Conservation (phyloP, 2,888 invertebrate genomes). For the Pollenia griseotomentosa region DNA sequence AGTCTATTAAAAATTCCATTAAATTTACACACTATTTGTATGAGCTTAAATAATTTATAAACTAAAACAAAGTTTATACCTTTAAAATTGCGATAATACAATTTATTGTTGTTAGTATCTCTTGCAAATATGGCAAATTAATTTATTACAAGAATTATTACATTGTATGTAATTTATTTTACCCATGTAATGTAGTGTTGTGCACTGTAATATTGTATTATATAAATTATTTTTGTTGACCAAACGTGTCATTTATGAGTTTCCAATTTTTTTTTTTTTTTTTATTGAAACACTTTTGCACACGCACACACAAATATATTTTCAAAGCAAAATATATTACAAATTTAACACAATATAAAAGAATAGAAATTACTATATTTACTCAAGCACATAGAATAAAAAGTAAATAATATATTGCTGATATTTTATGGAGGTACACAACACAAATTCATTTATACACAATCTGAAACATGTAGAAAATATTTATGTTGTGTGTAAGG, state of each 20-base stretch:
- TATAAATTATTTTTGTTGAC: conserved; percentile 29
- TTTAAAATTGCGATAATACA: no score
- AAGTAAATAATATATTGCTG: conserved; percentile 35
- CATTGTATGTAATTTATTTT: conserved; percentile 15
- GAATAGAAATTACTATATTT: conserved; percentile 7
- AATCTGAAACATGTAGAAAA: not conserved
- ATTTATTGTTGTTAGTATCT: not conserved
- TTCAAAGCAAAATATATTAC: conserved; percentile 30
- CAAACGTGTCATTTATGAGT: conserved; percentile 48
- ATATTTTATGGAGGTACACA: not conserved
- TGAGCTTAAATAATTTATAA: not conserved
- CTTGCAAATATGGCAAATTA: conserved; percentile 19
- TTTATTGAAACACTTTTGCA: not conserved
- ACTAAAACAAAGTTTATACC: no score
- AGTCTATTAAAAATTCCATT: conserved; percentile 7
- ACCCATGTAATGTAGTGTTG: not conserved
- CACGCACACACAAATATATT: conserved; percentile 11
- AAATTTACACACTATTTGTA: not conserved
- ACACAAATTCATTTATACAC: not conserved
- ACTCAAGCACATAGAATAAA: conserved; percentile 37
- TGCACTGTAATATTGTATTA: conserved; percentile 17
- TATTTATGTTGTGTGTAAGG: not conserved
- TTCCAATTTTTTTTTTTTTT: not conserved
- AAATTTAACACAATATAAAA: conserved; percentile 15
- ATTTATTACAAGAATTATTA: conserved; percentile 26